Evolutionary conservation across 2,113 vertebrate genomes (phyloP), one percentile per base, ranked within the genome.

Genomic region (Gopherus flavomarginatus): DNA sequence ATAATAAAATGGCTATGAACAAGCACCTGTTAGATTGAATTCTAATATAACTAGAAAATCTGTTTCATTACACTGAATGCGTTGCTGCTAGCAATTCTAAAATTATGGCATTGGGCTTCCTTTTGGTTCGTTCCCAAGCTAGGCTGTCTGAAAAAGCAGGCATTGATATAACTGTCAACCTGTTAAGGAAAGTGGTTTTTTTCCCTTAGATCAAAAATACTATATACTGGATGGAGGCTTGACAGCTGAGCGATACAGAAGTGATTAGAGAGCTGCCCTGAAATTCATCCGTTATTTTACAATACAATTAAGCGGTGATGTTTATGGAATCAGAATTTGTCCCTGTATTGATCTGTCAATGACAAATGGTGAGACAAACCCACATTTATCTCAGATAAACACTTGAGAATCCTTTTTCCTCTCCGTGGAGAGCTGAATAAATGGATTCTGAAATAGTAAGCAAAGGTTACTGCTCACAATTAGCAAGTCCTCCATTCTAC

Each of bases 21-120:
- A 62, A 42, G 65, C 79, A 57, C 49, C 29, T 79, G 4, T 87
- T 93, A 78, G 42, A 47, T 85, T 94, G 53, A 86, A 88, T 90
- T 96, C 38, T 86, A 86, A 4, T 93, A 47, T 5, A 93, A 57
- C 38, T 54, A 57, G 85, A 95, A 94, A 49, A 69, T 94, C 54
- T 84, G 4, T n/a, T 94, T 38, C 85, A 42, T 86, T 94, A 26
- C 92, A n/a, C 79, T 90, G 89, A 94, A 54, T 88, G 17, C 53
- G 42, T 88, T 75, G 35, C n/a, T 85, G 12, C 22, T 95, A 53
- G n/a, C 83, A 90, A 3, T 96, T 94, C 78, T 94, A 90, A 94
- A 11, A 6, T 11, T 52, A 62, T 44, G 80, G 5, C 0, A 0
- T 88, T 93, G 38, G 53, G 1, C 31, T 82, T 95, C 93, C 53